phyloP scores from a whole-genome alignment of 2,888 invertebrate species.

The Clostera curtula region DNA sequence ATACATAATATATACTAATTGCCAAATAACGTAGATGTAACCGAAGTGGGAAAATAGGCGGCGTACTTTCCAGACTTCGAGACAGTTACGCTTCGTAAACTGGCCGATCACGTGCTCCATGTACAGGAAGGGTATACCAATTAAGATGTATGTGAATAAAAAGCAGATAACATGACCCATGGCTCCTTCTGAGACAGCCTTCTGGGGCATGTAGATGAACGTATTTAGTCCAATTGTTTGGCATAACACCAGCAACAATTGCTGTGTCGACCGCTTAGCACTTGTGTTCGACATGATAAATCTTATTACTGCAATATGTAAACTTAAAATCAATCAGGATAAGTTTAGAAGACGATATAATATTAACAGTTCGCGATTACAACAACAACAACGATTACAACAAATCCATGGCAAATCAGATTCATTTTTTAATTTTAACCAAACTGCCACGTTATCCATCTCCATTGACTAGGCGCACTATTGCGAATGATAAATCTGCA shows the following conservation, averaged over 20 bases:
- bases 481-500: too few species aligned
- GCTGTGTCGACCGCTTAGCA: too few species aligned
- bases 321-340: too few species aligned
- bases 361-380: too few species aligned
- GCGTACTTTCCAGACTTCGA: conserved; percentile 50
- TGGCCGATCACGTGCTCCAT: conserved; percentile 56
- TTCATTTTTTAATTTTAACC: too few species aligned
- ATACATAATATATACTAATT: conserved; percentile 31
- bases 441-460: too few species aligned
- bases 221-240: conserved; percentile 34
- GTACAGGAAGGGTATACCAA: conserved; percentile 54
- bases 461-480: too few species aligned
- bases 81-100: conserved; percentile 51
- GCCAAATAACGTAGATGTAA: conserved; percentile 42
- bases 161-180: conserved; percentile 33
- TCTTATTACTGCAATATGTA: too few species aligned
- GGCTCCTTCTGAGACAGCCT: conserved; percentile 34
- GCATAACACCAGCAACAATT: conserved; percentile 34
- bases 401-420: too few species aligned
- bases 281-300: too few species aligned
- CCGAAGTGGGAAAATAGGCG: conserved; percentile 49
- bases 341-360: too few species aligned
- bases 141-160: conserved; percentile 25
- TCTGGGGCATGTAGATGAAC: conserved; percentile 29
- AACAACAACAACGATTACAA: too few species aligned